Conservation (phyloP, 2,113 vertebrate species). For the Zosterops pallidus region DNA sequence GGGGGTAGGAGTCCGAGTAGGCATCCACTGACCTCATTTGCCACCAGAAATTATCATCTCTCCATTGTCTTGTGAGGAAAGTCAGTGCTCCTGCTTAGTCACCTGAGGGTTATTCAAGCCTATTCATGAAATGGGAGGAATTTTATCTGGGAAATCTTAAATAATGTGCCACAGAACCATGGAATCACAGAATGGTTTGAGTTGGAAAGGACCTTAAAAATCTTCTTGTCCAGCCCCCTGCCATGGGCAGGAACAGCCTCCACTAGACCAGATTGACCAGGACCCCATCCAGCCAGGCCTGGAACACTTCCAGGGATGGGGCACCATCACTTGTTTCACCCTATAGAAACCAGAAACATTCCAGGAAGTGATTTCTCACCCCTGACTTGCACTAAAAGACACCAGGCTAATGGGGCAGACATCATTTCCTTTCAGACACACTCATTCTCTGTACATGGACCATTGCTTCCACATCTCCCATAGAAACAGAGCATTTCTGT, state of each 20-base stretch:
- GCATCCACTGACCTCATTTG: background rate
- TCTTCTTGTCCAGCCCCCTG: background rate
- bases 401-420: background rate
- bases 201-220: background rate
- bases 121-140: background rate
- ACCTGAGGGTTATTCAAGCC: background rate
- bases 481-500: background rate
- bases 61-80: background rate
- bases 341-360: background rate
- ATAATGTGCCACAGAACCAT: fast-evolving
- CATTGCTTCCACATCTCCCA: background rate
- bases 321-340: background rate
- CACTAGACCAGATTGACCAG: background rate
- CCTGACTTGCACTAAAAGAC: background rate
- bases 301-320: background rate
- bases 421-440: background rate
- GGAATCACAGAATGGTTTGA: background rate
- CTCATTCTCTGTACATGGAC: background rate
- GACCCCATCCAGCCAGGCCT: background rate
- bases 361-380: background rate
- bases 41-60: background rate
- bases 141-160: background rate
- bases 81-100: background rate
- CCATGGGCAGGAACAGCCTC: background rate
- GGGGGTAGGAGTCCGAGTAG: fast-evolving